Evolutionary conservation across 2,797 vertebrate genomes (phyloP).

Genomic region (Novumbra hubbsi): DNA sequence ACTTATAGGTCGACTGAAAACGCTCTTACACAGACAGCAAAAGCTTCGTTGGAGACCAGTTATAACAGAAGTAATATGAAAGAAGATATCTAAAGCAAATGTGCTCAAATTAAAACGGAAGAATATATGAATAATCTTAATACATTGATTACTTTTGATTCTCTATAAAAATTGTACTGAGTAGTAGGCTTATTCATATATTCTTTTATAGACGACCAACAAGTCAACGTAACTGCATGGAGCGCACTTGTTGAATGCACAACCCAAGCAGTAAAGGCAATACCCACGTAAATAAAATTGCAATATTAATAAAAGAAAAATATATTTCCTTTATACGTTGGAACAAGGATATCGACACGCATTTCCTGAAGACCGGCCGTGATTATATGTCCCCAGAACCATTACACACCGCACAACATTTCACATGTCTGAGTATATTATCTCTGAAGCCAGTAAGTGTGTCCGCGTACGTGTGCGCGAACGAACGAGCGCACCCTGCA

Average conservation of each 20-base stretch:
- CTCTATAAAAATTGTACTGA: neutral
- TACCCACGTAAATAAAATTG: neutral
- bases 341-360: neutral
- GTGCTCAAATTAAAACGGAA: neutral
- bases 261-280: neutral
- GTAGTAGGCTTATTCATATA: too few species aligned
- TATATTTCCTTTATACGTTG: neutral
- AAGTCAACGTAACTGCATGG: neutral
- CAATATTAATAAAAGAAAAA: neutral
- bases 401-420: too few species aligned
- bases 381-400: neutral
- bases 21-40: neutral
- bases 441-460: neutral
- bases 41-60: neutral
- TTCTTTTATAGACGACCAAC: neutral
- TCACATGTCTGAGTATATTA: too few species aligned
- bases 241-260: neutral
- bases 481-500: too few species aligned
- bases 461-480: neutral
- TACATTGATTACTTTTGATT: neutral
- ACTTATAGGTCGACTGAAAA: neutral
- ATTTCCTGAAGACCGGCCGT: neutral
- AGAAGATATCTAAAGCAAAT: neutral
- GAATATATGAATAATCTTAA: neutral
- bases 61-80: neutral